These are phyloP conservation scores for Leptura quadrifasciata DNA, from an alignment of 2,888 invertebrate genomes.

Conservation along the genomic window DNA sequence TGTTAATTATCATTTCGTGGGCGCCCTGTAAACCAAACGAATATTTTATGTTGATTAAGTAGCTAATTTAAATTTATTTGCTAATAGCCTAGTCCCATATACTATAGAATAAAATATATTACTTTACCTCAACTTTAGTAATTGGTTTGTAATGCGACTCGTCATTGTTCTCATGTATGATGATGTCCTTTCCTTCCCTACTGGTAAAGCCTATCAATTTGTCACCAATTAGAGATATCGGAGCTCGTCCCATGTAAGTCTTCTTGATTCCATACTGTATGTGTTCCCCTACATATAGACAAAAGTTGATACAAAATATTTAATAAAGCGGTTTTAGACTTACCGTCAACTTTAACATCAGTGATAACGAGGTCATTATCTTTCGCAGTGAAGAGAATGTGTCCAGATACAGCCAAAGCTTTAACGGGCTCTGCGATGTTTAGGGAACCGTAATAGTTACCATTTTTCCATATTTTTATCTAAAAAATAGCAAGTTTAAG, in stretches of 20 bases:
- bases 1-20: conserved; percentile 74
- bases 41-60: not conserved
- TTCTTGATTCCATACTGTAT: conserved; percentile 72
- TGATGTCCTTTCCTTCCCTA: conserved; percentile 76
- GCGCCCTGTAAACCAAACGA: conserved; percentile 66
- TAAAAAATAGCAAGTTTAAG: conserved; percentile 62
- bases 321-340: conserved; percentile 17
- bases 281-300: conserved; percentile 54
- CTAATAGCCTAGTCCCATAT: too few species aligned
- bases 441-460: conserved; percentile 73
- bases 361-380: conserved; percentile 79
- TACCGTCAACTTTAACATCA: conserved; percentile 76
- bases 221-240: conserved; percentile 73
- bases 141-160: conserved; percentile 75
- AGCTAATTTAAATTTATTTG: too few species aligned
- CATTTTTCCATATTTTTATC: conserved; percentile 77
- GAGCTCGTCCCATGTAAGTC: conserved; percentile 77
- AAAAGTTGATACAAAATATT: not conserved
- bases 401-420: conserved; percentile 76
- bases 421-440: conserved; percentile 78
- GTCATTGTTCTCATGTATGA: conserved; percentile 75
- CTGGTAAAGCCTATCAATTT: conserved; percentile 70
- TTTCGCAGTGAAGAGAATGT: conserved; percentile 78
- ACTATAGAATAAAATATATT: too few species aligned
- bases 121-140: conserved; percentile 75